Conservation (phyloP, 2,888 invertebrate genomes). For the Laspeyria flexula region DNA sequence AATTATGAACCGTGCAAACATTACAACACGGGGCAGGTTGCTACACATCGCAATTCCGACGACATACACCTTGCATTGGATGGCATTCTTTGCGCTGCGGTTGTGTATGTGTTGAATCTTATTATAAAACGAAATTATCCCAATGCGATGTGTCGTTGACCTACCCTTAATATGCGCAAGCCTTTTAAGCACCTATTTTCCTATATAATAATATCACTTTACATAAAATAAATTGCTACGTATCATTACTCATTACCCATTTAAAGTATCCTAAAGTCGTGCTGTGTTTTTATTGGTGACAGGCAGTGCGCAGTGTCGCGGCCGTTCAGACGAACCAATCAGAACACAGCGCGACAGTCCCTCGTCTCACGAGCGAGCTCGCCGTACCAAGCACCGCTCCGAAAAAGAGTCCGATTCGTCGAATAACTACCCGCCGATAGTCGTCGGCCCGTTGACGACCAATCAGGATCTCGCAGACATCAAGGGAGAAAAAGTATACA, state of each 20-base stretch:
- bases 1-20: background rate
- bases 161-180: background rate
- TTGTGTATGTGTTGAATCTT: no score
- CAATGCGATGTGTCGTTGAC: background rate
- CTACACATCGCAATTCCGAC: background rate
- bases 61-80: no score
- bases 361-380: slow-evolving; percentile 72
- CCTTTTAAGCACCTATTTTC: background rate
- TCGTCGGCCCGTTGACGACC: slow-evolving; percentile 81
- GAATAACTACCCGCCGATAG: slow-evolving; percentile 80
- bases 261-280: slow-evolving; percentile 79
- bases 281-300: slow-evolving; percentile 86
- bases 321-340: slow-evolving; percentile 85
- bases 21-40: background rate
- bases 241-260: slow-evolving; percentile 71
- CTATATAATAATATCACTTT: slow-evolving; percentile 29
- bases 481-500: slow-evolving; percentile 77
- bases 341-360: slow-evolving; percentile 84
- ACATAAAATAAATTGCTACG: slow-evolving; percentile 37
- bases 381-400: slow-evolving; percentile 79
- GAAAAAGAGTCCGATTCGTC: slow-evolving; percentile 87
- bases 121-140: no score
- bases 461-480: slow-evolving; percentile 80
- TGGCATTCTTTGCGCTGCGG: no score
- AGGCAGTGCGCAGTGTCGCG: slow-evolving; percentile 85